A percentile compares a stretch with the other conserved stretches of the same genome.
These are phyloP conservation scores for Acropora tenuis DNA, from an alignment of 64 coral and sea anemone species.

Conservation along the genomic window DNA sequence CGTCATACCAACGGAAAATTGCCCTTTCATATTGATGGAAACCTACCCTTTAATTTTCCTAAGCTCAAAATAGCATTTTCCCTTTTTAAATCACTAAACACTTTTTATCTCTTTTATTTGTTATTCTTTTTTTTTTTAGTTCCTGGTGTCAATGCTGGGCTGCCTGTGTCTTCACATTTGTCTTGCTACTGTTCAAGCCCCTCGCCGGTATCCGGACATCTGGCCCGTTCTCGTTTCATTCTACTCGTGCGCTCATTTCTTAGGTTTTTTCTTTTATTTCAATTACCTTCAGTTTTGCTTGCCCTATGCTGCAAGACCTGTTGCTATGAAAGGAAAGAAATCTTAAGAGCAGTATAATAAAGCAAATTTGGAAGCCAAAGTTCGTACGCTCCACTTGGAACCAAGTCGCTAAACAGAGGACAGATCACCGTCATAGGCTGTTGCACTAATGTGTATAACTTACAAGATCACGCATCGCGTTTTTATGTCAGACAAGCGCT, in stretches of 20 bases:
- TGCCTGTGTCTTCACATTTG: conserved; percentile 55
- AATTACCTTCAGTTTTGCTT: conserved; percentile 86
- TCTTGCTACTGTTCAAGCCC: conserved; percentile 53
- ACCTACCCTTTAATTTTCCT: neutral
- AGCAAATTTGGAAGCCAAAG: too few species aligned
- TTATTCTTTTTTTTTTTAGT: conserved; percentile 59
- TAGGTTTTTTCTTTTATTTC: conserved; percentile 85
- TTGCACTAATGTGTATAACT: too few species aligned
- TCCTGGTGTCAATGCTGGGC: conserved; percentile 72
- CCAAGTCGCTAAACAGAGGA: too few species aligned
- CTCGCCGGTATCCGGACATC: conserved; percentile 81
- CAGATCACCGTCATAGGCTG: too few species aligned
- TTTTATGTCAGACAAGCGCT: too few species aligned
- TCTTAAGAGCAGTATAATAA: conserved; percentile 5
- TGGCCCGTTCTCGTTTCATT: conserved; percentile 96
- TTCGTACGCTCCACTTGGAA: too few species aligned
- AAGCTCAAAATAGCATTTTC: neutral
- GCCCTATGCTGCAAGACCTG: conserved; percentile 42
- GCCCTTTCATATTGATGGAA: too few species aligned
- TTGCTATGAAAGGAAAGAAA: conserved; percentile 49
- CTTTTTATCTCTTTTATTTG: neutral
- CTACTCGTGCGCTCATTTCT: conserved; percentile 85
- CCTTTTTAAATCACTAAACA: too few species aligned
- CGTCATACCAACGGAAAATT: too few species aligned
- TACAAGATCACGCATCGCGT: too few species aligned